Evolutionary conservation across 2,113 vertebrate genomes (phyloP), one percentile per base, ranked within the genome.

Genomic region (Pseudorhombus dupliciocellatus): DNA sequence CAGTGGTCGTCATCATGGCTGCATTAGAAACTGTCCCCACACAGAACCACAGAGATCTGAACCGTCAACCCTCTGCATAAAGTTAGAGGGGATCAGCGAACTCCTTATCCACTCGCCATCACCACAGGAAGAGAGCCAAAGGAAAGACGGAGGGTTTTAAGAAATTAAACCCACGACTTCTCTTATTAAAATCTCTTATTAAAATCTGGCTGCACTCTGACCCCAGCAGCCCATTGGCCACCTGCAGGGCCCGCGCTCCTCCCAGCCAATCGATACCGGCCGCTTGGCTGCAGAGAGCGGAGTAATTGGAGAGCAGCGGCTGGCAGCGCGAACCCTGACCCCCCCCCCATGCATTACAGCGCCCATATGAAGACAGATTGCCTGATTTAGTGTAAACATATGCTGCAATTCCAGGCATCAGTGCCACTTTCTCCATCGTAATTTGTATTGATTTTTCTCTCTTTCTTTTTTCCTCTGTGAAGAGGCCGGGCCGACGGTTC

Each of bases 311-410:
- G 84, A 89, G 83, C 31, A 66, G 73, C 75, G 85, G 86, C 80
- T 86, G 77, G 84, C 70, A 54, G 80, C 15, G 77, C 61, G 86
- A 91, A 91, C 91, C 86, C 86, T 90, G 90, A 91, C 89, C 90
- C 90, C 85, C 20, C 57, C 46, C 62, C 51, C 51, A 2, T 12
- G 46, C 46, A 48, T 48, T 48, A 92, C 90, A 86, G 73, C 79
- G 71, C 85, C 87, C 84, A 91, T 91, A 94, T 93, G 90, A 94
- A 94, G 93, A 95, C 93, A 92, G 93, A 95, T 95, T 91, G 92
- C 91, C 92, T 94, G 93, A 90, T 93, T 94, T 93, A 92, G 90
- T 93, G 90, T 93, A 93, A 94, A 94, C 94, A 94, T 91, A 93
- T 94, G 93, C 92, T 93, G 89, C 91, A 90, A 89, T 92, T 89